phyloP scores from a whole-genome alignment of 2,888 invertebrate genomes.

The Criorhina ranunculi region DNA sequence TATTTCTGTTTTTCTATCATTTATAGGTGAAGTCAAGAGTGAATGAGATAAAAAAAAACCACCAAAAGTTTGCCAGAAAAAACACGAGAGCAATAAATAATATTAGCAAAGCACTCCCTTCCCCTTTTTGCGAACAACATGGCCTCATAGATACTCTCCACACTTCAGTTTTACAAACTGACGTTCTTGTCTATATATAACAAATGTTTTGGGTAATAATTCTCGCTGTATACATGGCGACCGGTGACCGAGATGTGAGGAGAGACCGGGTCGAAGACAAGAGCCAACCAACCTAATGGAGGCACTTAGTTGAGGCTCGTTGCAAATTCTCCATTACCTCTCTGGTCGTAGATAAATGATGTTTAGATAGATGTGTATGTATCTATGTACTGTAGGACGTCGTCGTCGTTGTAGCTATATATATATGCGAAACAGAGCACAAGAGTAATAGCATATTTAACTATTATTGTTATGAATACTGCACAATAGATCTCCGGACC shows the following conservation, averaged over 20 bases:
- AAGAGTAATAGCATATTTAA: conserved; percentile 77
- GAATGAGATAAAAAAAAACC: not conserved
- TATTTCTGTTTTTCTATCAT: conserved; percentile 42
- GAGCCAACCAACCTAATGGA: conserved; percentile 67
- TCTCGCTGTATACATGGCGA: conserved; percentile 71
- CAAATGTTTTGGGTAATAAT: conserved; percentile 76
- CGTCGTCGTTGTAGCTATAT: conserved; percentile 8
- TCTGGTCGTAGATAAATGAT: conserved; percentile 63
- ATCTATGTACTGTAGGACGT: not conserved
- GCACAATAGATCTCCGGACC: conserved; percentile 71
- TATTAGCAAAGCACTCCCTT: conserved; percentile 55
- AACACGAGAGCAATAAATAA: conserved; percentile 73
- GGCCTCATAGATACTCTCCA: conserved; percentile 19
- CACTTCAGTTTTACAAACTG: conserved; percentile 52
- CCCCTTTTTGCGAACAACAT: conserved; percentile 34
- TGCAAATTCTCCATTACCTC: conserved; percentile 71
- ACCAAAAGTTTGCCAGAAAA: conserved; percentile 43
- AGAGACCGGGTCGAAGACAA: conserved; percentile 41
- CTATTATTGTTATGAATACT: conserved; percentile 76
- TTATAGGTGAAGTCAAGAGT: conserved; percentile 9
- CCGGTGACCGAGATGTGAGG: conserved; percentile 15
- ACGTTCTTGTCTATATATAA: conserved; percentile 72
- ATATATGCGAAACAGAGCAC: conserved; percentile 53
- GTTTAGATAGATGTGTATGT: conserved; percentile 58
- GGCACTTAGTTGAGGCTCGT: conserved; percentile 71